phyloP scores from a whole-genome alignment of 2,113 vertebrate genomes.

The Poeciliopsis prolifica region DNA sequence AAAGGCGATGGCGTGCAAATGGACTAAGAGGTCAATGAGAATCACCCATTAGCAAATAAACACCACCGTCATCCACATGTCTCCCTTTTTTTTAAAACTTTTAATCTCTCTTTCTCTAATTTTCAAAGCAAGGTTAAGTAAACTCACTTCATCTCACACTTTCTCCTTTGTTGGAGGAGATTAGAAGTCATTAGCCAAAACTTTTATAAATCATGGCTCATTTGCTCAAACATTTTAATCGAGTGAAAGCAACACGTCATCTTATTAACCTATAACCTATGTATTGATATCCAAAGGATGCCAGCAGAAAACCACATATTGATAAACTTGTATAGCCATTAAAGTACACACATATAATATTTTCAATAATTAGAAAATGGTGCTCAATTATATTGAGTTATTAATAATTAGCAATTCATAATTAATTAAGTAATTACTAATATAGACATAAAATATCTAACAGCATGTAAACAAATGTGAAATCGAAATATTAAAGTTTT shows the following conservation, averaged over 20 bases:
- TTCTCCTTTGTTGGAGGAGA: slow-evolving; percentile 51
- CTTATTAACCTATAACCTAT: slow-evolving; percentile 59
- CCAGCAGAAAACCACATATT: slow-evolving; percentile 16
- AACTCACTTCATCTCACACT: slow-evolving; percentile 11
- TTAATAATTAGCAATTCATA: too few relatives aligned
- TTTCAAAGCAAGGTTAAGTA: slow-evolving; percentile 24
- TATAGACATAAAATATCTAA: too few relatives aligned
- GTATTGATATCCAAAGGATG: slow-evolving; percentile 25
- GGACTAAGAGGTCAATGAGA: slow-evolving; percentile 46
- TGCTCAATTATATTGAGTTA: too few relatives aligned
- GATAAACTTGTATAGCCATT: neutral
- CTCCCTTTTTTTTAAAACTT: slow-evolving; percentile 11
- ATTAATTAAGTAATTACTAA: too few relatives aligned
- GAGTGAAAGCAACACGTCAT: slow-evolving; percentile 43
- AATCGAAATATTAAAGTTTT: too few relatives aligned
- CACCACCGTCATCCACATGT: slow-evolving; percentile 24
- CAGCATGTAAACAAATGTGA: too few relatives aligned
- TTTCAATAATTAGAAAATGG: too few relatives aligned
- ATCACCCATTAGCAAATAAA: slow-evolving; percentile 53
- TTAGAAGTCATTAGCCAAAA: slow-evolving; percentile 67
- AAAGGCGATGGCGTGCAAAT: slow-evolving; percentile 3
- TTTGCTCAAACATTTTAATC: slow-evolving; percentile 68
- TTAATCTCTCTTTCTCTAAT: slow-evolving; percentile 38
- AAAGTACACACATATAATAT: too few relatives aligned
- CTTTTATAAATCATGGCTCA: slow-evolving; percentile 69